phyloP scores from a whole-genome alignment of 2,888 invertebrate species.

The Tholera decimalis region DNA sequence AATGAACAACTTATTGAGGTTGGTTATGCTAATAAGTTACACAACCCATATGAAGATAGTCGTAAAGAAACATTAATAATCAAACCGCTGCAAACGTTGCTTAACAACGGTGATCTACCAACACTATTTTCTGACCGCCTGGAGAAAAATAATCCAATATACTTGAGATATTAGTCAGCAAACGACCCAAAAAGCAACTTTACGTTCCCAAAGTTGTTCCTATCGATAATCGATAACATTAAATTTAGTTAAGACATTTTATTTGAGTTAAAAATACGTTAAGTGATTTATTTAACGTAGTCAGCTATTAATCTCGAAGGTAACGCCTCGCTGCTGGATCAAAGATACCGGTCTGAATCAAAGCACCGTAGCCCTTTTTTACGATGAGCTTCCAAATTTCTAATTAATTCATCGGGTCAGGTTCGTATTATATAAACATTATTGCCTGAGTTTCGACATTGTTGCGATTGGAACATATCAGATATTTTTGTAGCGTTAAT shows the following conservation, averaged over 20 bases:
- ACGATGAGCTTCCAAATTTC: slow-evolving; percentile 71
- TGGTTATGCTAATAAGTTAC: slow-evolving; percentile 40
- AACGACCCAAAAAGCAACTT: slow-evolving; percentile 44
- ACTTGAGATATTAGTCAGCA: slow-evolving; percentile 53
- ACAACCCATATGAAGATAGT: slow-evolving; percentile 44
- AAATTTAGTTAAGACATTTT: slow-evolving; percentile 70
- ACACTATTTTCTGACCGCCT: slow-evolving; percentile 51
- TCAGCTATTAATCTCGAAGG: slow-evolving; percentile 61
- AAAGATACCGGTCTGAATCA: slow-evolving; percentile 64
- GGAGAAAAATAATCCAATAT: slow-evolving; percentile 55
- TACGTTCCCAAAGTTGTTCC: slow-evolving; percentile 34
- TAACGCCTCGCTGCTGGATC: slow-evolving; percentile 66
- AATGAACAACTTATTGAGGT: slow-evolving; percentile 59
- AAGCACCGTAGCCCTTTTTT: slow-evolving; percentile 63
- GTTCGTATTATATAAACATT: slow-evolving; percentile 74
- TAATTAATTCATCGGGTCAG: slow-evolving; percentile 76
- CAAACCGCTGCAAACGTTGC: slow-evolving; percentile 48
- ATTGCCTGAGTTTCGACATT: slow-evolving; percentile 59
- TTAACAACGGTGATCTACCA: slow-evolving; percentile 53
- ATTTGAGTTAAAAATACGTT: slow-evolving; percentile 73
- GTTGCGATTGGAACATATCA: slow-evolving; percentile 8
- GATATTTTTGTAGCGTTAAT: slow-evolving; percentile 17
- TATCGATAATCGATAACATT: slow-evolving; percentile 59
- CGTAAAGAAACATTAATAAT: slow-evolving; percentile 40
- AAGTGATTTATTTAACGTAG: slow-evolving; percentile 69